Base-by-base conservation (phyloP, 2,888 invertebrate species). In the Neoscelio sp. region DNA sequence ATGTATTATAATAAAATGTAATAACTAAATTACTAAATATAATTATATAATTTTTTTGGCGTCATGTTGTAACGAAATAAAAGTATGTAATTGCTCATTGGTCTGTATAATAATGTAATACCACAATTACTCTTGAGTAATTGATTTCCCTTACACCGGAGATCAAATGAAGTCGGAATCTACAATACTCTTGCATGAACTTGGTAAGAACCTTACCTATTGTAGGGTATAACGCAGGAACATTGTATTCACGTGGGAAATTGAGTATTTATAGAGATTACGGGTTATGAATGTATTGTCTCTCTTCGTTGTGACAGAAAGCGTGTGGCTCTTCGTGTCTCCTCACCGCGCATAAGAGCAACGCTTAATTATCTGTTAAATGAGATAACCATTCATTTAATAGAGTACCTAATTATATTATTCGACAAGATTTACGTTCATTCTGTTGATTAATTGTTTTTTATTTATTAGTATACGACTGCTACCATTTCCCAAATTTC, bases 321-420 rank as follows among this genome's bases (percentile, higher is more conserved):
- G 17, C 48, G 33, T 23, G 13, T 62, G 62, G 76, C 80, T 82
- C 79, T 80, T 79, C 78, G 80, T 79, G 80, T 81, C 81, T 71
- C 78, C 80, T 80, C 81, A 70, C 74, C 62, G 79, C 68, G 75
- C 67, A 73, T 76, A 81, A 78, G 80, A 80, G 75, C 71, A 74
- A 62, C 81, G 80, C 80, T 84, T 83, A 84, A 84, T 84, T 85
- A 84, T 82, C 82, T 75, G 81, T 70, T 73, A 84, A 85, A 85
- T 82, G 83, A 84, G 83, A 81, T 82, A 84, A 83, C 81, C 46
- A 74, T 65, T 73, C 74, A 38, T 38, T 60, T 67, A 54, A 71
- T 64, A 38, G 44, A 78, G 56, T 60, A 78, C 40, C 77, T 78
- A 74, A 79, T 74, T 76, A 81, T 56, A 18, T 64, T 65, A 77